Conservation (phyloP, 2,888 invertebrate genomes). For the Eristalis arbustorum region DNA sequence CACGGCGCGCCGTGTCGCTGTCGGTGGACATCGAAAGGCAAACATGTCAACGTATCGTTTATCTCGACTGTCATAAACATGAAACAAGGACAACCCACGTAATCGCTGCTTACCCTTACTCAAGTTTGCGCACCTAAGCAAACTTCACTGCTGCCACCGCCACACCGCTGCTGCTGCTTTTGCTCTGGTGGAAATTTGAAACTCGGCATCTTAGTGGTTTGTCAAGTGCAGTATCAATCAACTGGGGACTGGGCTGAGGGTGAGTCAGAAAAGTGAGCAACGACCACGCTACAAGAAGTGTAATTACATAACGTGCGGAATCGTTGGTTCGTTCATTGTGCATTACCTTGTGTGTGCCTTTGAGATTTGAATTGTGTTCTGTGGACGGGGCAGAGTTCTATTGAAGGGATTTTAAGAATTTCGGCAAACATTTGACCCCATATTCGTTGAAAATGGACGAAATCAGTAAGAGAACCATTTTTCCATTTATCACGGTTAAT, state of each 20-base stretch:
- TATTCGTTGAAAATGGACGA: not conserved
- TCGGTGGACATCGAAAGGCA: slow-evolving; percentile 34
- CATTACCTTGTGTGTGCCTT: slow-evolving; percentile 60
- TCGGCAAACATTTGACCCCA: slow-evolving; percentile 42
- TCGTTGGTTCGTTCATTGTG: slow-evolving; percentile 46
- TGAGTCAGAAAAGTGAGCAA: slow-evolving; percentile 32
- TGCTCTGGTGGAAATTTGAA: slow-evolving; percentile 50
- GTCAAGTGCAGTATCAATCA: slow-evolving; percentile 70
- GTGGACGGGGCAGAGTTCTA: slow-evolving; percentile 18
- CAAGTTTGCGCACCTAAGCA: slow-evolving; percentile 63
- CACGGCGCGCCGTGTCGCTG: not conserved
- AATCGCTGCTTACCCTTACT: slow-evolving; percentile 29
- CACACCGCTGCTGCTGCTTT: not conserved
- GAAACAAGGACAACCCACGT: slow-evolving; percentile 35
- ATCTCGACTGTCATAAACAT: slow-evolving; percentile 63
- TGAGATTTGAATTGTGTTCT: slow-evolving; percentile 46
- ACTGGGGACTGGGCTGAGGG: slow-evolving; percentile 1
- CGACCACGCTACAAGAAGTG: slow-evolving; percentile 8
- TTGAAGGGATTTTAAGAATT: slow-evolving; percentile 18
- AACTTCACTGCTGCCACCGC: slow-evolving; percentile 29
- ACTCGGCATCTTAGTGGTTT: slow-evolving; percentile 59
- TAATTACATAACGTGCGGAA: slow-evolving; percentile 46
- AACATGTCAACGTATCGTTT: slow-evolving; percentile 67
- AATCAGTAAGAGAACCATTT: no score
- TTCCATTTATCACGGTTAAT: no score